Conservation (phyloP, 2,113 vertebrate genomes). For the Sinocyclocheilus anophthalmus region DNA sequence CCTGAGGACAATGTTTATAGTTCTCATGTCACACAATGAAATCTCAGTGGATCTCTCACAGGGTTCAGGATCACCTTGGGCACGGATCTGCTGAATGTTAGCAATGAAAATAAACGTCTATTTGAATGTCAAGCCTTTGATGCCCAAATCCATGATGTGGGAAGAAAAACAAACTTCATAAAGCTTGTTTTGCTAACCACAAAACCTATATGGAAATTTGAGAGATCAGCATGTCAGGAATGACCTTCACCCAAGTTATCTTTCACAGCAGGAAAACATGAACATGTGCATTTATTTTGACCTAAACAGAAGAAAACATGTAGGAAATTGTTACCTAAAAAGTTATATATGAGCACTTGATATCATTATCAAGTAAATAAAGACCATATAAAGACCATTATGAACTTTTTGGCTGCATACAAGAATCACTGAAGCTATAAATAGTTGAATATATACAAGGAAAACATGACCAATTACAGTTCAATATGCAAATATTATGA, state of each 20-base stretch:
- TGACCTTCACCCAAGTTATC: neutral
- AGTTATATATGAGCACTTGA: neutral
- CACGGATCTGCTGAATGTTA: slow-evolving; percentile 37
- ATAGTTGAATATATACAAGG: too few species aligned
- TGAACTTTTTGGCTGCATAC: too few species aligned
- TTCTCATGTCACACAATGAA: neutral
- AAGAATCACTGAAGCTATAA: too few species aligned
- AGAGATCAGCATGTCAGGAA: neutral
- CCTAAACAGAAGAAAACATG: neutral
- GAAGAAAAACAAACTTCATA: slow-evolving; percentile 45
- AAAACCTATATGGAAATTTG: slow-evolving; percentile 6
- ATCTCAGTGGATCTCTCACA: neutral
- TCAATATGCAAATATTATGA: too few species aligned
- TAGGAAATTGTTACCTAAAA: neutral
- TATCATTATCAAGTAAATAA: too few species aligned
- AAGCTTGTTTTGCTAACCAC: slow-evolving; percentile 45
- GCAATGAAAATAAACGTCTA: slow-evolving; percentile 53
- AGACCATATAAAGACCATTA: too few species aligned
- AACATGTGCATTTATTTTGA: neutral
- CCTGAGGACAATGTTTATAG: neutral
- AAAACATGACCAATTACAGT: too few species aligned
- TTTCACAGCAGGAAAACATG: neutral
- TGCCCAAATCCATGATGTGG: slow-evolving; percentile 17
- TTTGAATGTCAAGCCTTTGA: slow-evolving; percentile 39
- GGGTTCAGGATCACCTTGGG: slow-evolving; percentile 28